Percentiles rank a stretch among this genome's conserved stretches.
These are phyloP conservation scores for Cantharis rustica DNA, from an alignment of 2,888 invertebrate species.

Conservation along the genomic window DNA sequence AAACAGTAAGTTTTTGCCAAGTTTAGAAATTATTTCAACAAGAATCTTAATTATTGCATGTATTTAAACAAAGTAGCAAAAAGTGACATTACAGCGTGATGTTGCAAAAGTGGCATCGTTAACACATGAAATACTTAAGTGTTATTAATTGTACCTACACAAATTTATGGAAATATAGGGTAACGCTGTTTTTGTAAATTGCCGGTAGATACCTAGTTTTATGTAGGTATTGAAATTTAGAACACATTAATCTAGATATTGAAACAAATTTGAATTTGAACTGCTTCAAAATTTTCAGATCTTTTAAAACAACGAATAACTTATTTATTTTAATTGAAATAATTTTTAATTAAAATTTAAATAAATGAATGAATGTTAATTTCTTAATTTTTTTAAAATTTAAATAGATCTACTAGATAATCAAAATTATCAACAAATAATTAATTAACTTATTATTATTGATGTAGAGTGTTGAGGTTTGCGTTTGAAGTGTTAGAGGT, in stretches of 20 bases:
- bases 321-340: background rate
- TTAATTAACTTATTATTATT: too few relatives aligned
- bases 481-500: too few relatives aligned
- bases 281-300: background rate
- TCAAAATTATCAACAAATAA: too few relatives aligned
- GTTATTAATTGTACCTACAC: background rate
- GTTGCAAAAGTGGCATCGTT: background rate
- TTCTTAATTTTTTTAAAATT: too few relatives aligned
- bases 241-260: background rate
- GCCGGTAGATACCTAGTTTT: background rate
- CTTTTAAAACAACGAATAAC: background rate
- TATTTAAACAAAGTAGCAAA: background rate
- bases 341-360: too few relatives aligned
- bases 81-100: background rate
- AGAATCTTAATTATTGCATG: background rate
- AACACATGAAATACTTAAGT: background rate
- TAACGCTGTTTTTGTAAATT: background rate
- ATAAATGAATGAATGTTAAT: too few relatives aligned
- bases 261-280: background rate
- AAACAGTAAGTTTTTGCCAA: background rate
- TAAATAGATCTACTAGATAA: too few relatives aligned
- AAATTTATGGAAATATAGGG: background rate
- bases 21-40: background rate
- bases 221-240: background rate
- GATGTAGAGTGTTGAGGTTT: too few relatives aligned